phyloP scores from a whole-genome alignment of 1,140 invertebrate species.

The Pomacea maculata region DNA sequence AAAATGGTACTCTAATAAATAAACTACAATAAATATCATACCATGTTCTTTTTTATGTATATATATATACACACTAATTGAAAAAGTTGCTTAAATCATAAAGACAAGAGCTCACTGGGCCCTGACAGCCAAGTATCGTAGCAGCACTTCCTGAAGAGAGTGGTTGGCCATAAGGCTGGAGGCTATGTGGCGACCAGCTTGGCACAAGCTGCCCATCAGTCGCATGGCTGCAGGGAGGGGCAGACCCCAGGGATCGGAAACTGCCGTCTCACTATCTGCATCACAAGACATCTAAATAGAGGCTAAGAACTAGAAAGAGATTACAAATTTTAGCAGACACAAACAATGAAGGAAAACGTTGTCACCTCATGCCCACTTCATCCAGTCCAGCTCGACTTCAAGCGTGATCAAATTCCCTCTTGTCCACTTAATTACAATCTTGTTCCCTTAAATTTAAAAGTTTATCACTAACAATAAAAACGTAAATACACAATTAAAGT shows the following conservation, averaged over 20 bases:
- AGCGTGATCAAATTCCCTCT: too few relatives aligned
- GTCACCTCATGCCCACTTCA: too few relatives aligned
- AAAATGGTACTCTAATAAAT: not conserved
- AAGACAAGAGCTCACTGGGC: not conserved
- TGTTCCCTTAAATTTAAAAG: too few relatives aligned
- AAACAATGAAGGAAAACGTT: not conserved
- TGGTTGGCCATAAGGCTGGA: constrained; percentile 18
- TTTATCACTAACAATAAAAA: too few relatives aligned
- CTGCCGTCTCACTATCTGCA: constrained; percentile 26
- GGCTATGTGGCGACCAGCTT: constrained; percentile 61
- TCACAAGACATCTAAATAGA: not conserved
- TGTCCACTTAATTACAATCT: too few relatives aligned
- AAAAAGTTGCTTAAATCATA: not conserved
- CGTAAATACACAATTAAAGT: too few relatives aligned
- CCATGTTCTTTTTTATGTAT: not conserved
- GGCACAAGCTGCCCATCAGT: constrained; percentile 62
- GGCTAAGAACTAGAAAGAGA: constrained; percentile 4
- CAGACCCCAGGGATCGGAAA: constrained; percentile 50
- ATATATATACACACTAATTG: not conserved
- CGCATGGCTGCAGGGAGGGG: constrained; percentile 62
- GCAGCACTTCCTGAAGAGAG: constrained; percentile 7
- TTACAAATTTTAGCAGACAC: not conserved
- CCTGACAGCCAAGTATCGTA: constrained; percentile 21
- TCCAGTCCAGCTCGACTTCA: too few relatives aligned
- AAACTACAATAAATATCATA: not conserved